Evolutionary conservation across 64 coral and sea anemone genomes (phyloP).

Genomic region (Platygyra sinensis): DNA sequence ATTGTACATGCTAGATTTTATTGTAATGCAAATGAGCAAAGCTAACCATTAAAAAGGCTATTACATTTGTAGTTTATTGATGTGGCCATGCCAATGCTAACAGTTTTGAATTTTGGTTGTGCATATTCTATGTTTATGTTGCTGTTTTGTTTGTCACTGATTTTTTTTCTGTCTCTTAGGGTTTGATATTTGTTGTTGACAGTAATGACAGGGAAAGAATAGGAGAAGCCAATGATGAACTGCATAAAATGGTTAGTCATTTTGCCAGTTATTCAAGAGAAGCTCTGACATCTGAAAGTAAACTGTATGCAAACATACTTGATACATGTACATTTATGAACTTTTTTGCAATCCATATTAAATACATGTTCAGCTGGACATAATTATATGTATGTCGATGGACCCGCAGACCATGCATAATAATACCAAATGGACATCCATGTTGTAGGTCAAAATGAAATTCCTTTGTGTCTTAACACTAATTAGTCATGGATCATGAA

Average conservation of each 20-base stretch:
- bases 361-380: too few species aligned
- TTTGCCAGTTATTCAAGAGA: too few species aligned
- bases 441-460: not conserved
- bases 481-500: not conserved
- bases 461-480: too few species aligned
- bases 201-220: conserved; percentile 99
- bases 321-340: too few species aligned
- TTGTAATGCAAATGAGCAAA: too few species aligned
- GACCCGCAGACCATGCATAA: too few species aligned
- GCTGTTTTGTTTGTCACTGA: not conserved
- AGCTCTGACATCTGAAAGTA: not conserved
- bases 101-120: not conserved
- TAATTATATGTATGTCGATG: too few species aligned
- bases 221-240: conserved; percentile 81
- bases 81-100: not conserved
- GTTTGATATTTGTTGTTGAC: conserved; percentile 98
- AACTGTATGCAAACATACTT: not conserved
- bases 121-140: not conserved
- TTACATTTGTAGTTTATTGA: too few species aligned
- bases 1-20: too few species aligned
- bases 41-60: too few species aligned
- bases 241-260: conserved; percentile 88
- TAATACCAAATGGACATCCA: not conserved
- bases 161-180: conserved; percentile 47
- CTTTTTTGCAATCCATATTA: not conserved